Evolutionary conservation across 2,888 invertebrate species (phyloP), one percentile per base, ranked within the genome.

Genomic region (Hypomecis punctinalis): DNA sequence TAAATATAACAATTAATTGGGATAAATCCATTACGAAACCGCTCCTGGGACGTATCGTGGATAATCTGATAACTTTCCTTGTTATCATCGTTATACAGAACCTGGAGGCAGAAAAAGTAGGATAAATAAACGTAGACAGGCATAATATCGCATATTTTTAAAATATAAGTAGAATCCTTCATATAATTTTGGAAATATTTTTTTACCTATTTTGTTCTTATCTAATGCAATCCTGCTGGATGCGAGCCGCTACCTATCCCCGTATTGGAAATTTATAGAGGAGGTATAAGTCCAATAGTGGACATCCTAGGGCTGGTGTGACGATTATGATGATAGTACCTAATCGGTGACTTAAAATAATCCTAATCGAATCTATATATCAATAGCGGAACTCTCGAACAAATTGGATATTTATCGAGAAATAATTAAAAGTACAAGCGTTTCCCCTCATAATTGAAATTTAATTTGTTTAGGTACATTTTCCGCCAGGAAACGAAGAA

Each of bases 31-130:
- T 69, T 66, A 51, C 67, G 66, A 71, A 66, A 69, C 55, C 60
- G 49, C 54, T 52, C 61, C 63, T 46, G 61, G 61, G 64, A 43
- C 52, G 66, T 56, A 51, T 49, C 49, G 13, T 66, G 67, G 64
- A 23, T 68, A 70, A 69, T 72, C 71, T 55, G 64, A 68, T 69
- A 83, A 84, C 79, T 84, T 84, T 80, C 75, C 83, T 85, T 76
- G 83, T 84, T 80, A 81, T 70, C 75, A 45, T 46, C 72, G 76
- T 80, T 79, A 76, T 48, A 8, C 7, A 48, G 23, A 66, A 73
- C 69, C 70, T 67, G 51, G 6, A 39, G 36, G 11, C 35, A 43
- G 10, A 45, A 48, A 57, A 48, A 51, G 33, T 53, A 39, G 35
- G 10, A 10, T 39, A 45, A 43, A 47, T 42, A 33, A 4, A 23